Percentiles rank a stretch among this genome's conserved stretches.
Evolutionary conservation across 1,140 invertebrate genomes (phyloP).

Genomic region (Bradynema listronoti): DNA sequence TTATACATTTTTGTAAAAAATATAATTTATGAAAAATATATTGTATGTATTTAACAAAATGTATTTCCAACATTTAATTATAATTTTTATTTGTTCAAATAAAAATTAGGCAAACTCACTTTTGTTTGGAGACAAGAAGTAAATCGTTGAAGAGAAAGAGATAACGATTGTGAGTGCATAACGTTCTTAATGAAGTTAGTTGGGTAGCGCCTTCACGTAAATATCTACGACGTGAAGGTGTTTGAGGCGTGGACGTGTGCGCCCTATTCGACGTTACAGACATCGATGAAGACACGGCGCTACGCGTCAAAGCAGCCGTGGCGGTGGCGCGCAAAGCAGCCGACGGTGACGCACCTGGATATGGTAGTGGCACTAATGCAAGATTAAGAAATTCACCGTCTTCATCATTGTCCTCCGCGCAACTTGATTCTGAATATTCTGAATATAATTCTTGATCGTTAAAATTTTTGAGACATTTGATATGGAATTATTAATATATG

Average conservation of each 20-base stretch:
- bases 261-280: neutral
- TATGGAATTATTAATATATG: too few species aligned
- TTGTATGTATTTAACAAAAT: neutral
- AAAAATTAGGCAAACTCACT: conserved; percentile 54
- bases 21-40: neutral
- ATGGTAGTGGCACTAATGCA: conserved; percentile 7
- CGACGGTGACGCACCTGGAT: neutral
- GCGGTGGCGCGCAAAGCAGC: too few species aligned
- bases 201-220: conserved; percentile 45
- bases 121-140: conserved; percentile 61
- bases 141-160: conserved; percentile 61
- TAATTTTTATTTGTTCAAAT: neutral
- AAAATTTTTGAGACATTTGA: too few species aligned
- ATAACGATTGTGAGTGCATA: conserved; percentile 59
- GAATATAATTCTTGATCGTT: too few species aligned
- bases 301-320: too few species aligned
- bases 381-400: conserved; percentile 10
- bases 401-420: conserved; percentile 6
- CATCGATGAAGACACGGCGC: neutral
- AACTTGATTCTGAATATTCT: too few species aligned
- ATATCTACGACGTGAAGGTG: too few species aligned
- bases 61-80: neutral
- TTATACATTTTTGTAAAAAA: too few species aligned
- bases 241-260: too few species aligned
- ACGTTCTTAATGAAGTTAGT: conserved; percentile 43